Percentiles rank a stretch among this genome's conserved stretches.
Evolutionary conservation across 2,113 vertebrate species (phyloP).

Genomic region (Phocoena sinus): DNA sequence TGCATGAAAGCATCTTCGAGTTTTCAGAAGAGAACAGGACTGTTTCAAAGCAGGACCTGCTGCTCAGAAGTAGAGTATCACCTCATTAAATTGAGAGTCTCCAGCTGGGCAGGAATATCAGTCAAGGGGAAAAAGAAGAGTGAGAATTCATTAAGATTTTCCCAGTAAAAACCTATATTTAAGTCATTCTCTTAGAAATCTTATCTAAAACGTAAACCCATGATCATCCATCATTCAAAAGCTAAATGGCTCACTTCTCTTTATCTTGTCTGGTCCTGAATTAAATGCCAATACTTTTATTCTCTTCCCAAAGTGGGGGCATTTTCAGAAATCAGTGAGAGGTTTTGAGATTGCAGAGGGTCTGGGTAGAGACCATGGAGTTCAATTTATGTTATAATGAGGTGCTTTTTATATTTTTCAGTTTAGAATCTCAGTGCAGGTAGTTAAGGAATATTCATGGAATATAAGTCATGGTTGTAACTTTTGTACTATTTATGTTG

Average conservation of each 20-base stretch:
- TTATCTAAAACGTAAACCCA: background rate
- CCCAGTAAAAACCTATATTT: background rate
- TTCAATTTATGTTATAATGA: background rate
- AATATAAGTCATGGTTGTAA: background rate
- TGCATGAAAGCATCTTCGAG: conserved; percentile 42
- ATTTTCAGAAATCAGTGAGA: background rate
- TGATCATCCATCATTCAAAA: background rate
- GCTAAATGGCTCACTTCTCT: background rate
- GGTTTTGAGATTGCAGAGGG: background rate
- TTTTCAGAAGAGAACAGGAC: background rate
- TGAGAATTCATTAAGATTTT: background rate
- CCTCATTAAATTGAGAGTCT: conserved; percentile 26
- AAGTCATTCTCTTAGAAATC: conserved; percentile 25
- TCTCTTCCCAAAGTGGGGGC: background rate
- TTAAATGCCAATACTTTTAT: background rate
- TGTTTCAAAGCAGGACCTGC: background rate
- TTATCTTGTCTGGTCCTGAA: background rate
- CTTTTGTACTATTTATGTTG: background rate
- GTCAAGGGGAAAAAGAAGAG: background rate
- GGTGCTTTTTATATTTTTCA: background rate
- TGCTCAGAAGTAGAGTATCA: conserved; percentile 17
- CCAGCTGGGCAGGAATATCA: background rate
- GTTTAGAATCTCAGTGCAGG: background rate
- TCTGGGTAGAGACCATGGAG: background rate
- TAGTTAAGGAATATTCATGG: background rate